A percentile compares a stretch with the other conserved stretches of the same genome.
Conservation (phyloP, 2,113 vertebrate species). For the Daphoenositta chrysoptera region DNA sequence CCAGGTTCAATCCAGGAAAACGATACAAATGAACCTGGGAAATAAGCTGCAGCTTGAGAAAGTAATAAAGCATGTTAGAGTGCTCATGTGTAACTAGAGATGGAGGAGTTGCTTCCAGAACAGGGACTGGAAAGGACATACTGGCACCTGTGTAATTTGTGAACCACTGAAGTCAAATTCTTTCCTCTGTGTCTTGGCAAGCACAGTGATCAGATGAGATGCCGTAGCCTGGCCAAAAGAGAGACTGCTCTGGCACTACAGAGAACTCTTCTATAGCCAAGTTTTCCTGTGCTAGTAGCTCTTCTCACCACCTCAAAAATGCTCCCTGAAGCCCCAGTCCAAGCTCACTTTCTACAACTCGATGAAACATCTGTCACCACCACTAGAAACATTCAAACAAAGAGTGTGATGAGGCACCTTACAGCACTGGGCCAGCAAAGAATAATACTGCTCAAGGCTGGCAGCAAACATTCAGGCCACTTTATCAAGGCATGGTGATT, state of each 20-base stretch:
- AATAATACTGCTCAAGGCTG: not conserved
- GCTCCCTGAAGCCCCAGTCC: not conserved
- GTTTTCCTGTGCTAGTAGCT: not conserved
- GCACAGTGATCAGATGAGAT: constrained; percentile 23
- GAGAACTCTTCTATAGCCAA: not conserved
- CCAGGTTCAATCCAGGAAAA: constrained; percentile 11
- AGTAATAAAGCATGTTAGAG: constrained; percentile 30
- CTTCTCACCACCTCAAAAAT: not conserved
- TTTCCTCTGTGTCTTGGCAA: constrained; percentile 42
- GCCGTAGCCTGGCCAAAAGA: not conserved
- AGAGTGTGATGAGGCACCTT: not conserved
- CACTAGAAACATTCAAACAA: not conserved
- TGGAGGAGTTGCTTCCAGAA: constrained; percentile 17
- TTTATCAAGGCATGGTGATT: not conserved
- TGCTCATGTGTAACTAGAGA: constrained; percentile 40
- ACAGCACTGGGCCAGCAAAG: not conserved
- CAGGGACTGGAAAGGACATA: constrained; percentile 40
- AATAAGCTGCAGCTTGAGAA: constrained; percentile 40
- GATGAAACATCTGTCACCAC: not conserved
- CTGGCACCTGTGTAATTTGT: constrained; percentile 49
- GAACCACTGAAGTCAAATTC: constrained; percentile 18
- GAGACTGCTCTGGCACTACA: not conserved
- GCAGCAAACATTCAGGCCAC: not conserved
- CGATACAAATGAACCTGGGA: constrained; percentile 47
- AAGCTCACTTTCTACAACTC: not conserved